phyloP scores from a whole-genome alignment of 2,113 vertebrate genomes.

The Neotoma lepida region DNA sequence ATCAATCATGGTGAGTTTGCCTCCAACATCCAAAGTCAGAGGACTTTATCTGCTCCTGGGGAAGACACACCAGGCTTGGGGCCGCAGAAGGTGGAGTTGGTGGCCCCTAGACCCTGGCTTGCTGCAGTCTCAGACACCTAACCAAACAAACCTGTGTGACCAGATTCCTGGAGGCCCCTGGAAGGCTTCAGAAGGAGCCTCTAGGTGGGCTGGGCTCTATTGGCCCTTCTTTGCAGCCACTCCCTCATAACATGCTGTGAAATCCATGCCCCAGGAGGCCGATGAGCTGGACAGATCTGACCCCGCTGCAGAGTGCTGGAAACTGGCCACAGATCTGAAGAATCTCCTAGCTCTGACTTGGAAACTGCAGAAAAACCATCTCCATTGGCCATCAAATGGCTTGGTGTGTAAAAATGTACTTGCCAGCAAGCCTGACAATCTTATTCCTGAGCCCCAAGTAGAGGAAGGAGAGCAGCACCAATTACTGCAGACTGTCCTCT shows the following conservation, averaged over 20 bases:
- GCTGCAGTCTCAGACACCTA: slow-evolving; percentile 19
- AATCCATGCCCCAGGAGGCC: background rate
- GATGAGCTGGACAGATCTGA: background rate
- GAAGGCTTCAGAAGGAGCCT: background rate
- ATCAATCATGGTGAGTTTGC: background rate
- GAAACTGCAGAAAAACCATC: background rate
- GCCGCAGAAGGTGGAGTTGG: background rate
- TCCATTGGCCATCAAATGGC: background rate
- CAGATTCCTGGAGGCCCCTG: slow-evolving; percentile 68
- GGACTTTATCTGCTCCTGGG: background rate
- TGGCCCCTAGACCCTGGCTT: background rate
- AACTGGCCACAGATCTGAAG: too few species aligned
- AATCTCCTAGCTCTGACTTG: background rate
- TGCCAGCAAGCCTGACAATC: background rate
- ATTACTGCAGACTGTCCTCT: background rate
- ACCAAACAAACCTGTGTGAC: slow-evolving; percentile 75
- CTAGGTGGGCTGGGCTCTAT: background rate
- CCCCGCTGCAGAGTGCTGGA: background rate
- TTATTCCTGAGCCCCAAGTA: background rate
- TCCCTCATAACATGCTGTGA: background rate
- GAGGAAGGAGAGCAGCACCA: background rate
- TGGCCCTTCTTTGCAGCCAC: background rate
- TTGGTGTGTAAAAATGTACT: background rate
- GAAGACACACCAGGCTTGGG: background rate
- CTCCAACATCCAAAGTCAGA: background rate